phyloP scores from a whole-genome alignment of 2,113 vertebrate genomes.

The Microtus montanus region DNA sequence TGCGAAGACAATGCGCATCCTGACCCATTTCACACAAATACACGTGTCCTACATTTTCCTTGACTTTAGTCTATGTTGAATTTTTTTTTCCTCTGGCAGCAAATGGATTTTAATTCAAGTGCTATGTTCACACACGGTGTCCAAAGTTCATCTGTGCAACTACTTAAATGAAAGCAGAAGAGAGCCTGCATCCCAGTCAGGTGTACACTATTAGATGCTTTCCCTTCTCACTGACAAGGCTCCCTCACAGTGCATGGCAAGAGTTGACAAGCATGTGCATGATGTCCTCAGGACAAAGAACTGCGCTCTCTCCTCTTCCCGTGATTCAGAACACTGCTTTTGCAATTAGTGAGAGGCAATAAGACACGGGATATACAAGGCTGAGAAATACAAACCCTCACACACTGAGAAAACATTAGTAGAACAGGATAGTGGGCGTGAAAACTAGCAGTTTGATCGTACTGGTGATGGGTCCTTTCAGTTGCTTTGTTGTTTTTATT shows the following conservation, averaged over 20 bases:
- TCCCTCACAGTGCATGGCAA: neutral
- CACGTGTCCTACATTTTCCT: neutral
- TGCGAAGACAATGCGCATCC: neutral
- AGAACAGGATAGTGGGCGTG: neutral
- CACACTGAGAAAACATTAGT: neutral
- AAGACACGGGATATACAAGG: neutral
- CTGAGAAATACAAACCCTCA: neutral
- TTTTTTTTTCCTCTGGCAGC: neutral
- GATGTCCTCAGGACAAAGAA: neutral
- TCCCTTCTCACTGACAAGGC: neutral
- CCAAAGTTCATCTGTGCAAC: neutral
- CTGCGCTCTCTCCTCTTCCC: neutral
- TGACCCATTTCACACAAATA: neutral
- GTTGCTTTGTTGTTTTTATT: neutral
- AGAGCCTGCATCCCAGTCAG: neutral
- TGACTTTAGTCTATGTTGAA: neutral
- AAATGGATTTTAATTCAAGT: slow-evolving; percentile 21
- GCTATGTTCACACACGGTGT: neutral
- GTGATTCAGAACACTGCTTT: neutral
- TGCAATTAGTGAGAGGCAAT: neutral
- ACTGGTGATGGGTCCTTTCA: neutral
- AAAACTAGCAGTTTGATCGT: neutral
- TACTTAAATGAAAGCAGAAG: slow-evolving; percentile 14
- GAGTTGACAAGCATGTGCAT: neutral
- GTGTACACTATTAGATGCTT: neutral